Evolutionary conservation across 2,113 vertebrate species (phyloP).

Genomic region (Amazona guildingii): DNA sequence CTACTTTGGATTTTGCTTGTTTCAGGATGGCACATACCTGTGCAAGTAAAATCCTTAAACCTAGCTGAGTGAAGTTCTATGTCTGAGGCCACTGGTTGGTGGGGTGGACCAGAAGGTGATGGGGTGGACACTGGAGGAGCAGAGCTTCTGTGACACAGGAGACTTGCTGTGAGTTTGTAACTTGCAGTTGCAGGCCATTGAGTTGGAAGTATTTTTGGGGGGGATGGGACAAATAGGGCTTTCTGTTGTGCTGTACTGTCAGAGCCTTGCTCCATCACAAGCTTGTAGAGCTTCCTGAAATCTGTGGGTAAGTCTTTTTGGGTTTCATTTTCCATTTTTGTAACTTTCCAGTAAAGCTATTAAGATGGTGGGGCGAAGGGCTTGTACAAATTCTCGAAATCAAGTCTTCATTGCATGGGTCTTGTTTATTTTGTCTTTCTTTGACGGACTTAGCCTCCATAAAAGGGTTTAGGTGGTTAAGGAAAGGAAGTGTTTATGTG

Average conservation of each 20-base stretch:
- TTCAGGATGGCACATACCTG: neutral
- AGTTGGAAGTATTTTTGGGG: neutral
- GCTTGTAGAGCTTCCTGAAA: neutral
- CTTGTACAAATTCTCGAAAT: neutral
- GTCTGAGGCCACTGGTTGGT: neutral
- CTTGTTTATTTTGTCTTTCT: neutral
- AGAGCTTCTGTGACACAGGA: neutral
- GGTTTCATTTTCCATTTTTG: neutral
- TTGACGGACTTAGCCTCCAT: neutral
- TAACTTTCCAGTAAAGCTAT: neutral
- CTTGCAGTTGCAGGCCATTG: neutral
- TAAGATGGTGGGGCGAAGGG: neutral
- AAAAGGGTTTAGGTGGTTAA: neutral
- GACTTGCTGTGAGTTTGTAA: neutral
- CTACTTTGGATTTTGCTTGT: neutral
- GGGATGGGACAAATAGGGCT: neutral
- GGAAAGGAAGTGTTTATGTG: neutral
- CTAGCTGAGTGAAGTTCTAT: neutral
- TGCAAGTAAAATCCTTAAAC: neutral
- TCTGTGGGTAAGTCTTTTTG: neutral
- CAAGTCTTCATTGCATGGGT: neutral
- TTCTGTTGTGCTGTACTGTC: neutral
- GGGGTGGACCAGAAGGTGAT: neutral
- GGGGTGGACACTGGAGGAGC: neutral
- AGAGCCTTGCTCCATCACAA: neutral